These are phyloP conservation scores for Phymastichus coffea DNA, from an alignment of 1,140 invertebrate species.

Conservation along the genomic window DNA sequence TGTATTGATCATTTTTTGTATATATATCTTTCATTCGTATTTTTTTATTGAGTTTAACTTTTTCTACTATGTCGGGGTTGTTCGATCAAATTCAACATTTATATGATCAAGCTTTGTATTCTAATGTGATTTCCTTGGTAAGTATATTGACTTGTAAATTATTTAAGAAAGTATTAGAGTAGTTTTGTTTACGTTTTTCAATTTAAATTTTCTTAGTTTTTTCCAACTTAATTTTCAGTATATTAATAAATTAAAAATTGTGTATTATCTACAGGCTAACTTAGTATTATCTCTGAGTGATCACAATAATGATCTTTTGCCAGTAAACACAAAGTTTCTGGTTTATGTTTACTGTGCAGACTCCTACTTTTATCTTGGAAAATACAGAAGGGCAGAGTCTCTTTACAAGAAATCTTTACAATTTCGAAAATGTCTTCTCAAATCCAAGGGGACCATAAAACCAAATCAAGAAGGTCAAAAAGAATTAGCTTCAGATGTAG, in stretches of 20 bases:
- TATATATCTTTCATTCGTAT: conserved; percentile 3
- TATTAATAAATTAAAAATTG: conserved; percentile 17
- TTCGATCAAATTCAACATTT: conserved; percentile 62
- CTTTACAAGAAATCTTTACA: conserved; percentile 68
- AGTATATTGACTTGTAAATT: conserved; percentile 32
- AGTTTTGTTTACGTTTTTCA: background rate
- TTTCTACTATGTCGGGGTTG: conserved; percentile 52
- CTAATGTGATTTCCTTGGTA: conserved; percentile 61
- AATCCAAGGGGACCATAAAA: conserved; percentile 59
- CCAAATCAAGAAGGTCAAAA: conserved; percentile 54
- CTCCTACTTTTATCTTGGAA: conserved; percentile 64
- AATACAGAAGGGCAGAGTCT: conserved; percentile 69
- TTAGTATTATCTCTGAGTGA: conserved; percentile 67
- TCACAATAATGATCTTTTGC: conserved; percentile 63
- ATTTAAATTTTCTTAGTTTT: conserved; percentile 10
- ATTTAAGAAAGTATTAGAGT: conserved; percentile 6
- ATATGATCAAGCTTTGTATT: conserved; percentile 61
- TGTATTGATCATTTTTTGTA: conserved; percentile 7
- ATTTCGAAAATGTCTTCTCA: conserved; percentile 68
- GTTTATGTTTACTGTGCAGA: conserved; percentile 69
- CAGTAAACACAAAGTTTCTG: conserved; percentile 63
- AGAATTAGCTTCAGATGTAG: conserved; percentile 60
- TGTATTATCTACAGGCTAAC: conserved; percentile 58
- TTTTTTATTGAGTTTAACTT: conserved; percentile 11
- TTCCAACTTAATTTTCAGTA: conserved; percentile 12